A percentile compares a stretch with the other conserved stretches of the same genome.
phyloP scores from a whole-genome alignment of 2,888 invertebrate genomes.

The Chymomyza fuscimana region DNA sequence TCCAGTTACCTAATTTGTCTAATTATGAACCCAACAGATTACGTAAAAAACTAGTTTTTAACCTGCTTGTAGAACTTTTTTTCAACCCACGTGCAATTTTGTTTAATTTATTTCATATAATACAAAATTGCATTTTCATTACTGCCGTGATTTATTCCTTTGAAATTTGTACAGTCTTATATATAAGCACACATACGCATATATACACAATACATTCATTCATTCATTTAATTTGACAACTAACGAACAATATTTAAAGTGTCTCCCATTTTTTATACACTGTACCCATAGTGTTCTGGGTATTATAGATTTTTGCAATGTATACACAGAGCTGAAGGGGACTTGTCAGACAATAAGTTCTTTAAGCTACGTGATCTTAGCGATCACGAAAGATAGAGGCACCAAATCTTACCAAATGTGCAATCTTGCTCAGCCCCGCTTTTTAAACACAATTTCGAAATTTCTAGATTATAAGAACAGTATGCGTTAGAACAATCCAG shows the following conservation, averaged over 20 bases:
- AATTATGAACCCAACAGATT: neutral
- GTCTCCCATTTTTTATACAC: neutral
- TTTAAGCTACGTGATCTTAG: too few species aligned
- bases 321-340: too few species aligned
- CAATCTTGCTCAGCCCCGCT: too few species aligned
- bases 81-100: neutral
- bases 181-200: neutral
- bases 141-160: neutral
- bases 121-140: constrained; percentile 3
- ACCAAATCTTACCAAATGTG: too few species aligned
- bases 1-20: neutral
- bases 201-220: constrained; percentile 25
- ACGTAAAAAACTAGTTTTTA: neutral
- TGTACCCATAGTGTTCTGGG: too few species aligned
- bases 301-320: too few species aligned
- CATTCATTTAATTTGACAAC: constrained; percentile 18
- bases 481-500: too few species aligned
- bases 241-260: neutral
- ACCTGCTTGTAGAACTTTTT: neutral
- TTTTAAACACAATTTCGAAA: too few species aligned
- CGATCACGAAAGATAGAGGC: too few species aligned
- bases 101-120: neutral
- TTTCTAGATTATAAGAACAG: too few species aligned
- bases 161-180: constrained; percentile 11
- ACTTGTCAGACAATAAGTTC: too few species aligned